Base-by-base conservation (phyloP, 2,888 invertebrate genomes). In the Drosophila nr. fundita region DNA sequence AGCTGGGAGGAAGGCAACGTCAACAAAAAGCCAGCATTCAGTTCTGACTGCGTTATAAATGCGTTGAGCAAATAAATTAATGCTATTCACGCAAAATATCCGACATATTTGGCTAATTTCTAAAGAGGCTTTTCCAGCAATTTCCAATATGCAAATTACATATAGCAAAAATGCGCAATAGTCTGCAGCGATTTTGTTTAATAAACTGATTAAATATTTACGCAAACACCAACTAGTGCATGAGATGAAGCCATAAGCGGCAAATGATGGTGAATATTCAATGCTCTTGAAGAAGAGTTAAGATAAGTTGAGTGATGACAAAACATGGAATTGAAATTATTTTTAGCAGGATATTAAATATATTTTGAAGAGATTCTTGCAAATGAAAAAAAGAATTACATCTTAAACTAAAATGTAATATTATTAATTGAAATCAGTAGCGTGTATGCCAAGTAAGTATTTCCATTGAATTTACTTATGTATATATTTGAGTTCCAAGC, bases 1-100 rank as follows among this genome's bases (percentile, higher is more conserved):
- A 4, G 2, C 15, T 15, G 34, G 18, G 15, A 11, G 21, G n/a
- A n/a, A 38, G 48, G 54, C 49, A 15, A 29, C 4, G 29, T 15
- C 13, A 52, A 71, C 80, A 76, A 71, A 80, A 80, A 78, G 78
- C 38, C 66, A 27, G 55, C 63, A 45, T 29, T 71, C 68, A 49
- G 45, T 36, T 24, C 2, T 52, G 60, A 58, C 59, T 32, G 55
- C 54, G 32, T 30, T 68, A 68, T 27, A 73, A 82, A 84, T 79
- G 72, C 73, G 78, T 73, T 84, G 77, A 76, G 66, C 82, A 85
- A 86, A 86, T 87, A 86, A 87, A 86, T 86, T 82, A 86, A 80
- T 78, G 65, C 63, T 64, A 76, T 83, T 74, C 72, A 50, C 70
- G 45, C 64, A 72, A 83, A 83, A 86, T 80, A 82, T 71, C 75